Evolutionary conservation across 2,888 invertebrate genomes (phyloP), one percentile per base, ranked within the genome.

Genomic region (Dione vanillae): DNA sequence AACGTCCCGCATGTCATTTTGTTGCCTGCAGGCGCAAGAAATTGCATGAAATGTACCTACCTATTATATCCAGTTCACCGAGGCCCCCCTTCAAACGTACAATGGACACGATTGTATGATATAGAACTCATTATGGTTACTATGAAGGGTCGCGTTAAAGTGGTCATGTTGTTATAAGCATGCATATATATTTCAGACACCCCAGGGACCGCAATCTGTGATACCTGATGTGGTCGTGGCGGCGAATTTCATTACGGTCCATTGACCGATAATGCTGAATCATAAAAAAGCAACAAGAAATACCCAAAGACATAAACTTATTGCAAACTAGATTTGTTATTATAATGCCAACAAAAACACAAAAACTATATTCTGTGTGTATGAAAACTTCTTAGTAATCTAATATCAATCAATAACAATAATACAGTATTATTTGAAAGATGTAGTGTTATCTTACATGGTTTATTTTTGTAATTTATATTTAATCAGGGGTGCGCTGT

Each of bases 211-310:
- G 88, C 89, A 89, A 91, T 91, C 89, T 88, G 85, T 84, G 86
- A 86, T 91, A 91, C 87, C 89, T 91, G 87, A 85, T 86, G 84
- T 86, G 82, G 83, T 83, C 80, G 83, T 85, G 83, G 83, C 83
- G 81, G 83, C 82, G 87, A 90, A 91, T 91, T 91, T 90, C 87
- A 91, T 91, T 91, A 91, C 82, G 81, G 84, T 83, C 82, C 85
- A 86, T 88, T 84, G 86, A 87, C 82, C 85, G 83, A 81, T 86
- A 83, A 86, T 85, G 85, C 84, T 84, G 83, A 83, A 82, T 65
- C 35, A 67, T 56, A 71, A 78, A 62, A 59, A 73, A 65, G 45
- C 41, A n/a, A 41, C 12, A 20, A 52, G 20, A 11, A 19, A 27
- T n/a, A 12, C 27, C 11, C 16, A 16, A 16, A 27, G 27, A 27